phyloP scores from a whole-genome alignment of 2,888 invertebrate species.

The Acrocyrtus sp. region DNA sequence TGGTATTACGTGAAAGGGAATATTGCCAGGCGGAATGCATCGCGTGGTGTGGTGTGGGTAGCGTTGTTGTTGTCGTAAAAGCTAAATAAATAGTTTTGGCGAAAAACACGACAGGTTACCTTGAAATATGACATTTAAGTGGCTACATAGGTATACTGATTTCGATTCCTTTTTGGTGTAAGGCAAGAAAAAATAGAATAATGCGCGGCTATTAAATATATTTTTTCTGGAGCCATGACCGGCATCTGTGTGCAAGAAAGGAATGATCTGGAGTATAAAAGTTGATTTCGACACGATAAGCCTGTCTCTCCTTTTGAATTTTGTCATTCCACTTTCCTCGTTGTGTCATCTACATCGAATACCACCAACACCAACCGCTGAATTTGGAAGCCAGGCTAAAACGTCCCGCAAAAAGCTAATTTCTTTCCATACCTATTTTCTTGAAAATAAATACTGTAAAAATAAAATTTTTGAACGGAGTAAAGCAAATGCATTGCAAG shows the following conservation, averaged over 20 bases:
- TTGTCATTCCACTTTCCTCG: too few species aligned
- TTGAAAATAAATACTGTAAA: too few species aligned
- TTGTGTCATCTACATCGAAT: too few species aligned
- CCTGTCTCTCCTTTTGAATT: not conserved
- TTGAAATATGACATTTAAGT: constrained; percentile 9
- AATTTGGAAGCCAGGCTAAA: too few species aligned
- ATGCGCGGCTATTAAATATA: not conserved
- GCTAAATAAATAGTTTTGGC: not conserved
- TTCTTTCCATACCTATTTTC: too few species aligned
- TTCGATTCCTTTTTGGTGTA: not conserved
- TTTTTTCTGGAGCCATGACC: not conserved
- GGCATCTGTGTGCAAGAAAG: too few species aligned
- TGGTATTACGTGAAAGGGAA: too few species aligned
- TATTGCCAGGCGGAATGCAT: not conserved
- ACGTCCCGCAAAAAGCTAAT: too few species aligned
- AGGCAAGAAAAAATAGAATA: not conserved
- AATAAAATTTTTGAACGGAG: too few species aligned
- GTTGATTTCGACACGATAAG: not conserved
- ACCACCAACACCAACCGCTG: too few species aligned
- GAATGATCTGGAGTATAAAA: not conserved
- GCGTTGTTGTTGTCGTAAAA: not conserved
- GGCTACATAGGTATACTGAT: not conserved
- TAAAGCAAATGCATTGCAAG: too few species aligned
- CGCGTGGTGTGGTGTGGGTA: not conserved
- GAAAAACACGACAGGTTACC: not conserved